Evolutionary conservation across 1,140 invertebrate genomes (phyloP).

Genomic region (Ptiloglossa arizonensis): DNA sequence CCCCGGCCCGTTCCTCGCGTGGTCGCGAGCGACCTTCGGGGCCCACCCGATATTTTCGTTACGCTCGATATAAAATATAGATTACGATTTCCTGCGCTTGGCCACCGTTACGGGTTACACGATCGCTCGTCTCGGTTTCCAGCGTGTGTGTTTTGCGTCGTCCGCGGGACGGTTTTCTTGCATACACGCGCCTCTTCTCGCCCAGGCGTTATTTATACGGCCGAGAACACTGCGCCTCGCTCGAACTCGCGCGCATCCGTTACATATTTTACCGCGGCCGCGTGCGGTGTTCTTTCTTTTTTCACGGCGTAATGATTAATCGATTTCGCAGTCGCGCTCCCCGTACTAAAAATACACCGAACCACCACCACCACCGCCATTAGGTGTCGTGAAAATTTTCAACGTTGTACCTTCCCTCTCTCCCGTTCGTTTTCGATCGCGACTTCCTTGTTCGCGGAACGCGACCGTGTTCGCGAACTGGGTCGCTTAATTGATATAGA

Average conservation of each 20-base stretch:
- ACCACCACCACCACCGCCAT: too few relatives aligned
- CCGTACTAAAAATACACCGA: slow-evolving; percentile 58
- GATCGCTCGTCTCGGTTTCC: slow-evolving; percentile 9
- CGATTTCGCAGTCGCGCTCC: slow-evolving; percentile 37
- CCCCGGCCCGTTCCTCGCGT: too few relatives aligned
- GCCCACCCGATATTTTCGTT: slow-evolving; percentile 35
- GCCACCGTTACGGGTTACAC: slow-evolving; percentile 15
- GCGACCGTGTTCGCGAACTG: background rate
- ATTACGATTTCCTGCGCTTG: slow-evolving; percentile 48
- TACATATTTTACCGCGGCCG: slow-evolving; percentile 47
- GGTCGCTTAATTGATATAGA: slow-evolving; percentile 22
- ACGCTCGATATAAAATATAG: slow-evolving; percentile 55
- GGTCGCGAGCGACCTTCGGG: too few relatives aligned
- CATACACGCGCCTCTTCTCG: slow-evolving; percentile 14
- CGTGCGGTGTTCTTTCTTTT: slow-evolving; percentile 32
- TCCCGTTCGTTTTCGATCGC: slow-evolving; percentile 19
- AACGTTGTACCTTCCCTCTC: background rate
- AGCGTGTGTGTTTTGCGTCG: slow-evolving; percentile 15
- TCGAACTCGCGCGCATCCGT: slow-evolving; percentile 30
- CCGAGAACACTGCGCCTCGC: slow-evolving; percentile 44
- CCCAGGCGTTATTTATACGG: slow-evolving; percentile 68
- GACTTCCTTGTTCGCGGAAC: background rate
- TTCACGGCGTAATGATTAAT: slow-evolving; percentile 70
- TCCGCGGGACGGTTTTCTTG: slow-evolving; percentile 23
- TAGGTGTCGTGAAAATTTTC: background rate